Evolutionary conservation across 2,113 vertebrate species (phyloP).

Genomic region (Urocolius indicus): DNA sequence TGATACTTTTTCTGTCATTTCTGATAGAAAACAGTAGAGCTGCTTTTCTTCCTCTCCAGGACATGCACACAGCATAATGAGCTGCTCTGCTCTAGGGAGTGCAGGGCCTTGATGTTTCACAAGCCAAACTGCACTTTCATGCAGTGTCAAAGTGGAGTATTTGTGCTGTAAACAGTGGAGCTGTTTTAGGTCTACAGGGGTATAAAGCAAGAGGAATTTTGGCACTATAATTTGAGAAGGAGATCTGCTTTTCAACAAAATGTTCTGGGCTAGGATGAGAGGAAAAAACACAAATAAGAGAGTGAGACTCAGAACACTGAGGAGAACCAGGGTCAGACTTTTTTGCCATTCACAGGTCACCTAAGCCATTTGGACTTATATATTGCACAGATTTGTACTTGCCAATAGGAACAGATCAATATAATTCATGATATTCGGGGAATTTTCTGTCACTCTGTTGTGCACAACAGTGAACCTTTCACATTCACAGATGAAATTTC

Average conservation of each 20-base stretch:
- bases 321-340: background rate
- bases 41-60: constrained; percentile 29
- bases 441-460: background rate
- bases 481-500: background rate
- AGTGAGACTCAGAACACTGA: background rate
- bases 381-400: accelerated
- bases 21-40: constrained; percentile 58
- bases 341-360: background rate
- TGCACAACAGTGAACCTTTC: background rate
- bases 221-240: background rate
- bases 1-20: constrained; percentile 56
- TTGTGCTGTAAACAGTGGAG: background rate
- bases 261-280: background rate
- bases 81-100: background rate
- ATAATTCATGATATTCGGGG: background rate
- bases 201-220: background rate
- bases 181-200: background rate
- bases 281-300: background rate
- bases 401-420: background rate
- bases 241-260: background rate
- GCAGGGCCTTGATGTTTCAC: background rate
- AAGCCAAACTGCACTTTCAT: background rate
- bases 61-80: background rate
- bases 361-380: background rate
- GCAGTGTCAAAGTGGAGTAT: background rate